Evolutionary conservation across 2,113 vertebrate species (phyloP), one percentile per base, ranked within the genome.

Genomic region (Amazona vittata): DNA sequence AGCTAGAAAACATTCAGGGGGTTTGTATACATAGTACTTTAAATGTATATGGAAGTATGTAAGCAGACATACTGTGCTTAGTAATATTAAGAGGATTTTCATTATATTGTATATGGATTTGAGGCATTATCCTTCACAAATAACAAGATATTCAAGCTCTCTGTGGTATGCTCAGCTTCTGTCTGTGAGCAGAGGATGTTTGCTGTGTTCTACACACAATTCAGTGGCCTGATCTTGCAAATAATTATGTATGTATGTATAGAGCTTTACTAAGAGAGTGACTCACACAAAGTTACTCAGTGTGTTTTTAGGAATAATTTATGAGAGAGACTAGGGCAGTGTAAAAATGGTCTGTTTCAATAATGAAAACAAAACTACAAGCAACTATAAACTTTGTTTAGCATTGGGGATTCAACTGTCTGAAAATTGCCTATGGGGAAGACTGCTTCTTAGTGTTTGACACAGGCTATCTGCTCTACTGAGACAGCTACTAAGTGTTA

Each of bases 11-110:
- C 3, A 4, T 94, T 80, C 21, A 70, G 12, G 28, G 16, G 7
- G 28, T 93, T 91, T 87, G 62, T 87, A 83, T 49, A 67, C n/a
- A 33, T 29, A 49, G 47, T 79, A 47, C 29, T 94, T 94, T 53
- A 89, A 79, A 82, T 69, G 43, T 62, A 82, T 39, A 59, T 46
- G 49, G 31, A 90, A 87, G 70, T 53, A 59, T 43, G 15, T 49
- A 77, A 87, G 81, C 44, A 91, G 53, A 21, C 57, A 50, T 80
- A 60, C 12, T 73, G 33, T 64, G 47, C 59, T 92, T 71, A 83
- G 43, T 31, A 89, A 90, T 81, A 92, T 89, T 90, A 95, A 93
- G 71, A 93, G 68, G 92, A 95, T 95, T 94, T 93, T 86, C 47
- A 75, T 85, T 80, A 73, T 77, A 70, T 43, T 77, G 12, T 83